Conservation (phyloP, 2,113 vertebrate genomes). For the Zingel zingel region DNA sequence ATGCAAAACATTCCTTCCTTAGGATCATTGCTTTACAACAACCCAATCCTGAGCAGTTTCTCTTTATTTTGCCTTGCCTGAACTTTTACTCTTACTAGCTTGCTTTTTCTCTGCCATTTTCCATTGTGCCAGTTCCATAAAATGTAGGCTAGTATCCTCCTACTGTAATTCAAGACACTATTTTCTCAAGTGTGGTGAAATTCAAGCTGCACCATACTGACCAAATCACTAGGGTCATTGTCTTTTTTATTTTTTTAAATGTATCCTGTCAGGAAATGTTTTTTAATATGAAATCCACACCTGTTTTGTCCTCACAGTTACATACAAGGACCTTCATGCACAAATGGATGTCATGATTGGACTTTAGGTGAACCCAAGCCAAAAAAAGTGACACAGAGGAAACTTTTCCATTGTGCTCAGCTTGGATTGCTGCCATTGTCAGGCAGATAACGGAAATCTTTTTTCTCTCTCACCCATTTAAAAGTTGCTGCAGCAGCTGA, state of each 20-base stretch:
- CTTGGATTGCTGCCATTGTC: background rate
- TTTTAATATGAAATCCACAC: constrained; percentile 2
- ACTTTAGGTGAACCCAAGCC: constrained; percentile 2
- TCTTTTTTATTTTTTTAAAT: background rate
- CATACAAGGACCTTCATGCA: background rate
- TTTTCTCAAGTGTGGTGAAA: background rate
- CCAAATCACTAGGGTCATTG: background rate
- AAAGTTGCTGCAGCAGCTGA: background rate
- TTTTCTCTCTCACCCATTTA: constrained; percentile 12
- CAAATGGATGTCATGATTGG: background rate
- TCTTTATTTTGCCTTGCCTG: constrained; percentile 22
- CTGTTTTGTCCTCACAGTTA: background rate
- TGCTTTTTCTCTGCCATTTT: background rate
- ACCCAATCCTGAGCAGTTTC: background rate
- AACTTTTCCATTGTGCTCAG: constrained; percentile 18
- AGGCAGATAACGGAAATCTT: background rate
- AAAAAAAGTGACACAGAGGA: background rate
- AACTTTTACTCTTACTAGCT: background rate
- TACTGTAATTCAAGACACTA: background rate
- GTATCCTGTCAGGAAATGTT: background rate
- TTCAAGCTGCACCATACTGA: background rate
- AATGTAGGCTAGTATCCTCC: background rate
- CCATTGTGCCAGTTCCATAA: background rate
- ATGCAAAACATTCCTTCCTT: constrained; percentile 59
- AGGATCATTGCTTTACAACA: constrained; percentile 19